Percentiles rank a stretch among this genome's conserved stretches.
Conservation (phyloP, 2,797 vertebrate genomes). For the Decapterus maruadsi region DNA sequence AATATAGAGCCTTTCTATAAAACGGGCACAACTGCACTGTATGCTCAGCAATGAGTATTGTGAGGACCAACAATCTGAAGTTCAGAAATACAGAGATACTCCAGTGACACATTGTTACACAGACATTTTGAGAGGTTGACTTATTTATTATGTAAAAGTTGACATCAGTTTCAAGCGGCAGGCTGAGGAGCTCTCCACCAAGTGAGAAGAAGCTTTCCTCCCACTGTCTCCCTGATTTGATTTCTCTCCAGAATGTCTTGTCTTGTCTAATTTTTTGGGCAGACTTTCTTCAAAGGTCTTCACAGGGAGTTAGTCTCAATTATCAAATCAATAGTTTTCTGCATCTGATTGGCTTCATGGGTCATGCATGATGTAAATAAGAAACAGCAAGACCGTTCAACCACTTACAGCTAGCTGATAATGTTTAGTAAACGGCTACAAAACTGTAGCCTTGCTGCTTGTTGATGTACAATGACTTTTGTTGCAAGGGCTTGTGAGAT, state of each 20-base stretch:
- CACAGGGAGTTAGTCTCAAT: no score
- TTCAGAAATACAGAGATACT: not conserved
- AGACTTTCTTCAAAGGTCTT: not conserved
- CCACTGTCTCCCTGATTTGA: no score
- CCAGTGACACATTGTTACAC: not conserved
- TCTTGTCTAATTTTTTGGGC: no score
- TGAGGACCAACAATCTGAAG: not conserved
- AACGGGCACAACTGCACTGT: not conserved
- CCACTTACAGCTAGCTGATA: not conserved
- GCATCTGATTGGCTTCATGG: not conserved
- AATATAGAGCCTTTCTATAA: constrained; percentile 9
- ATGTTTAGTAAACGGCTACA: constrained; percentile 3
- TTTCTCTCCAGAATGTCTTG: no score
- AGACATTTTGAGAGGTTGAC: not conserved
- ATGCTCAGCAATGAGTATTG: not conserved
- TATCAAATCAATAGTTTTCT: not conserved
- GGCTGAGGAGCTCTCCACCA: not conserved
- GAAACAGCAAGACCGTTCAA: not conserved
- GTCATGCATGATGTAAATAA: not conserved
- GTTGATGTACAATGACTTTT: no score
- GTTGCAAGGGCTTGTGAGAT: not conserved
- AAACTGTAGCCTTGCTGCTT: not conserved
- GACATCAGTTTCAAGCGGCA: not conserved
- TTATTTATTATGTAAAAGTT: not conserved
- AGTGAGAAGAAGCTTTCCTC: no score